phyloP scores from a whole-genome alignment of 2,113 vertebrate genomes.

The Abramis brama region DNA sequence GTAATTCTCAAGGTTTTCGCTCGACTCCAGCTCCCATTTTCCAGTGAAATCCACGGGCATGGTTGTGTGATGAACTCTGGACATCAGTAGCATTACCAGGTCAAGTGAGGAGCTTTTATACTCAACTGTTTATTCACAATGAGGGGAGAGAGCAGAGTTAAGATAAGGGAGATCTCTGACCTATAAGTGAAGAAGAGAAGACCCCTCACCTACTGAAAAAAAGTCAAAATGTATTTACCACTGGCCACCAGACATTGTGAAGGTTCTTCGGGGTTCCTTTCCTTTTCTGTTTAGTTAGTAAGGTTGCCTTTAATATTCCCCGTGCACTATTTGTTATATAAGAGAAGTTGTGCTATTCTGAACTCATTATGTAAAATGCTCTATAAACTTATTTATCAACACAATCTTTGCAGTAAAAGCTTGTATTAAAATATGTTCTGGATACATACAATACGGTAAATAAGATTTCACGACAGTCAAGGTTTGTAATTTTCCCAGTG shows the following conservation, averaged over 20 bases:
- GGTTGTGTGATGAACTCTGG: conserved; percentile 51
- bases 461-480: background rate
- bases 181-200: background rate
- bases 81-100: conserved; percentile 42
- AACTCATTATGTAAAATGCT: background rate
- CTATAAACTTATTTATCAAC: background rate
- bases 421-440: background rate
- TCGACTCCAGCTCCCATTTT: conserved; percentile 87
- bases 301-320: background rate
- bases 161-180: conserved; percentile 61
- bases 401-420: background rate
- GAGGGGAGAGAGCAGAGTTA: conserved; percentile 57
- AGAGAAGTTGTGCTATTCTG: background rate
- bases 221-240: background rate
- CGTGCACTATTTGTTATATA: background rate
- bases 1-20: conserved; percentile 89
- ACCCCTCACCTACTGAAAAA: background rate
- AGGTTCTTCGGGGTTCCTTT: background rate
- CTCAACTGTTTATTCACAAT: conserved; percentile 6
- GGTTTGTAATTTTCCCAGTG: background rate
- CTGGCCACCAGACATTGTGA: background rate
- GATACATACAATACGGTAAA: background rate
- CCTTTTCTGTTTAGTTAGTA: background rate
- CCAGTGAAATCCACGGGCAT: conserved; percentile 88
- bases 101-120: conserved; percentile 59